phyloP scores from a whole-genome alignment of 1,140 invertebrate species.

The Platyscapa corneri region DNA sequence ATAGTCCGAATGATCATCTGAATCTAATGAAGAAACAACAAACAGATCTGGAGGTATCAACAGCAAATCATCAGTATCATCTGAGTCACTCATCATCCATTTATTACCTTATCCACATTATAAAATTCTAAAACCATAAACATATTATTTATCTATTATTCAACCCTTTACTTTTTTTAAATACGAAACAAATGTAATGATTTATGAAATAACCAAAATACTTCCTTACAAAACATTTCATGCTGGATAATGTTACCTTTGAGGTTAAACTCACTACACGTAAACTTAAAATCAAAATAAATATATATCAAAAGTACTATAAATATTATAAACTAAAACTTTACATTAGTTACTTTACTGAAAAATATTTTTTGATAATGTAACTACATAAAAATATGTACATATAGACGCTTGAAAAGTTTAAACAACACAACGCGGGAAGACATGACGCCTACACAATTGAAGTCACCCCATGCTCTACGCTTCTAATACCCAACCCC shows the following conservation, averaged over 20 bases:
- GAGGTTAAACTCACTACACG: constrained; percentile 2
- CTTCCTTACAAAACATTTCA: constrained; percentile 19
- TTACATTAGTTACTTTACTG: not conserved
- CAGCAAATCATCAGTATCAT: constrained; percentile 86
- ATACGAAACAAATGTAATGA: not conserved
- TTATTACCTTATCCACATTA: constrained; percentile 51
- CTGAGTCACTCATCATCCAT: constrained; percentile 85
- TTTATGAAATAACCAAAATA: not conserved
- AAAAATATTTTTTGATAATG: not conserved
- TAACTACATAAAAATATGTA: constrained; percentile 1
- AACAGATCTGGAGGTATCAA: constrained; percentile 86
- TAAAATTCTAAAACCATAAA: constrained; percentile 23
- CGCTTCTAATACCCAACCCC: not conserved
- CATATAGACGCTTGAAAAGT: not conserved
- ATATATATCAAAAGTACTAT: not conserved
- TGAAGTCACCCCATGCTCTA: not conserved
- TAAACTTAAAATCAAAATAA: not conserved
- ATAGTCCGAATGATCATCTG: constrained; percentile 72
- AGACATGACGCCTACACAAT: constrained; percentile 12
- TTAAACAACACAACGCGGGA: constrained; percentile 15
- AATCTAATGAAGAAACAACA: constrained; percentile 74
- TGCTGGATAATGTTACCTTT: not conserved
- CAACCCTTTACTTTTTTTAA: not conserved
- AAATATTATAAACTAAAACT: not conserved
- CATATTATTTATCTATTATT: not conserved